phyloP scores from a whole-genome alignment of 2,797 vertebrate genomes.

The Myotis daubentonii region DNA sequence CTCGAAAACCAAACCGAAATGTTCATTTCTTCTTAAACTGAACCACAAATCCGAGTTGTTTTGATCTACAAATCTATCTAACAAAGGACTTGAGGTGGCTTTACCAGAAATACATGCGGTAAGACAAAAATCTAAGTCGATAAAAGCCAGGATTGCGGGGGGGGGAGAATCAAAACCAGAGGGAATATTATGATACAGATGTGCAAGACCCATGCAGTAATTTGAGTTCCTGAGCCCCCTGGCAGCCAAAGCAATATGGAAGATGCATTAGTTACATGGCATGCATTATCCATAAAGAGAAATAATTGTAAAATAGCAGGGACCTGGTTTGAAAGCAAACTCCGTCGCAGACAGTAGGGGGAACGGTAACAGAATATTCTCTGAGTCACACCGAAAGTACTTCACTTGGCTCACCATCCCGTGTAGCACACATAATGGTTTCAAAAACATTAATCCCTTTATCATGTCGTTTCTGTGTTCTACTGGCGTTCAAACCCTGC shows the following conservation, averaged over 20 bases:
- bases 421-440: background rate
- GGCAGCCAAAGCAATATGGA: slow-evolving; percentile 65
- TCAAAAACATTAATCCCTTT: slow-evolving; percentile 23
- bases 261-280: slow-evolving; percentile 26
- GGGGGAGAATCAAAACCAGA: slow-evolving; percentile 72
- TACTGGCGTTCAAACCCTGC: background rate
- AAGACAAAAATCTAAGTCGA: slow-evolving; percentile 79
- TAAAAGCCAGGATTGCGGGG: slow-evolving; percentile 75
- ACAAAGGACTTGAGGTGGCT: slow-evolving; percentile 78
- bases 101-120: slow-evolving; percentile 75
- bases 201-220: slow-evolving; percentile 16
- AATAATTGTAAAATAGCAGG: slow-evolving; percentile 32
- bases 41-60: slow-evolving; percentile 78
- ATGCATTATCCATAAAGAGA: slow-evolving; percentile 43
- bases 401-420: slow-evolving; percentile 21
- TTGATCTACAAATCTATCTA: slow-evolving; percentile 79
- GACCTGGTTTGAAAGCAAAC: slow-evolving; percentile 45
- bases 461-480: background rate
- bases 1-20: slow-evolving; percentile 75
- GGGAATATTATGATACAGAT: slow-evolving; percentile 52
- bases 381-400: background rate
- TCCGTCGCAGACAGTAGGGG: background rate
- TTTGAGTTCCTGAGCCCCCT: slow-evolving; percentile 56
- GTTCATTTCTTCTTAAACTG: slow-evolving; percentile 77
- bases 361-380: background rate